phyloP scores from a whole-genome alignment of 1,140 invertebrate species.

The Hirudo medicinalis region DNA sequence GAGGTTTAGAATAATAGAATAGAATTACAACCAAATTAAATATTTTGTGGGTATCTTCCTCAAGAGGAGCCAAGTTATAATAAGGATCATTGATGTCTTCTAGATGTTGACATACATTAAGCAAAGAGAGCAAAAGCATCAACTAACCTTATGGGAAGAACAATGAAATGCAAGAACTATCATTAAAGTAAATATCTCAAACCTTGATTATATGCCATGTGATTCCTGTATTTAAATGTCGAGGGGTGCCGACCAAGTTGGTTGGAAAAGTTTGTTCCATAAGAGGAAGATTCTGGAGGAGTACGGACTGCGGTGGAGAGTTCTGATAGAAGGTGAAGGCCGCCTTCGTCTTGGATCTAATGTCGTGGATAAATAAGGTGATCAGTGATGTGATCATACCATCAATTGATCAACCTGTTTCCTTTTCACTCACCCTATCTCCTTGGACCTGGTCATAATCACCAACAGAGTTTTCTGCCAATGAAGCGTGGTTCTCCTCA shows the following conservation, averaged over 20 bases:
- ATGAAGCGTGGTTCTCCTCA: not conserved
- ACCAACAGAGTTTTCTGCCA: too few relatives aligned
- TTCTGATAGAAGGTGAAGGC: constrained; percentile 5
- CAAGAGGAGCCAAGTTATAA: not conserved
- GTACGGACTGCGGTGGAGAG: constrained; percentile 2
- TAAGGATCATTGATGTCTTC: not conserved
- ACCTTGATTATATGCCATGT: not conserved
- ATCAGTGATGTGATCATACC: not conserved
- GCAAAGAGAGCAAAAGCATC: not conserved
- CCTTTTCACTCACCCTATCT: too few relatives aligned
- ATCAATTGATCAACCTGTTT: not conserved
- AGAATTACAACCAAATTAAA: not conserved
- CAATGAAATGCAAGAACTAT: not conserved
- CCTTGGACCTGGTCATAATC: too few relatives aligned
- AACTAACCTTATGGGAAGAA: too few relatives aligned
- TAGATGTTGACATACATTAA: not conserved
- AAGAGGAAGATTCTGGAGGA: not conserved
- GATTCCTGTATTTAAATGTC: not conserved
- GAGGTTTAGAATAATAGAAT: not conserved
- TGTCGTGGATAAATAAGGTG: not conserved
- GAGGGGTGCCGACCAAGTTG: not conserved
- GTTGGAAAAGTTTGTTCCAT: not conserved
- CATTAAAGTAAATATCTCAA: not conserved
- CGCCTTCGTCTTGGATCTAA: not conserved
- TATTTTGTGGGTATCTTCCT: not conserved